These are phyloP conservation scores for Syngnathus floridae DNA, from an alignment of 2,113 vertebrate species.

Conservation along the genomic window DNA sequence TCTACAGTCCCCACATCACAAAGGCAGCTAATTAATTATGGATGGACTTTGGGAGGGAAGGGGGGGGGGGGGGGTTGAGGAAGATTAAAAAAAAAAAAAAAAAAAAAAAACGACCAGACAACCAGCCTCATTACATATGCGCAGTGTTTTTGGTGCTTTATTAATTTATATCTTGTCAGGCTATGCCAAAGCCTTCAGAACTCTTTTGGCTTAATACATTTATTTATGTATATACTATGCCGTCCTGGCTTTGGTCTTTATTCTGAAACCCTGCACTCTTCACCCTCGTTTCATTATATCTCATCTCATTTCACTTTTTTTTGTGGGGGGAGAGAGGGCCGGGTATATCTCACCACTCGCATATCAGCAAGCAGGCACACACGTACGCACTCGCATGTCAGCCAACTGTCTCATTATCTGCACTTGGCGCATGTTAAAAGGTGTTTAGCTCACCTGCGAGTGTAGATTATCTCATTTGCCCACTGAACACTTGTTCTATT, in stretches of 20 bases:
- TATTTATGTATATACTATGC: slow-evolving; percentile 51
- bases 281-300: background rate
- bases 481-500: slow-evolving; percentile 31
- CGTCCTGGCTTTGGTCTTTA: slow-evolving; percentile 21
- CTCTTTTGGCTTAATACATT: slow-evolving; percentile 45
- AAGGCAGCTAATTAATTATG: slow-evolving; percentile 66
- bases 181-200: slow-evolving; percentile 48
- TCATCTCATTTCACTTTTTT: slow-evolving; percentile 6
- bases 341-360: slow-evolving; percentile 38
- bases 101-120: slow-evolving; percentile 51
- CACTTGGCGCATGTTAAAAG: slow-evolving; percentile 51
- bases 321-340: background rate
- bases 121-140: slow-evolving; percentile 58
- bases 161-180: slow-evolving; percentile 66
- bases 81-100: slow-evolving; percentile 28
- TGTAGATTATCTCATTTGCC: slow-evolving; percentile 40
- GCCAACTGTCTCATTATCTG: slow-evolving; percentile 48
- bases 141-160: slow-evolving; percentile 59
- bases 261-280: slow-evolving; percentile 14
- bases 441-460: slow-evolving; percentile 53
- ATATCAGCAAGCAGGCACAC: slow-evolving; percentile 15
- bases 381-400: slow-evolving; percentile 6
- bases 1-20: slow-evolving; percentile 66
- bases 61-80: slow-evolving; percentile 7
- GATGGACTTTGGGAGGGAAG: slow-evolving; percentile 38